Evolutionary conservation across 2,888 invertebrate genomes (phyloP), one percentile per base, ranked within the genome.

Genomic region (Gymnoscelis rufifasciata): DNA sequence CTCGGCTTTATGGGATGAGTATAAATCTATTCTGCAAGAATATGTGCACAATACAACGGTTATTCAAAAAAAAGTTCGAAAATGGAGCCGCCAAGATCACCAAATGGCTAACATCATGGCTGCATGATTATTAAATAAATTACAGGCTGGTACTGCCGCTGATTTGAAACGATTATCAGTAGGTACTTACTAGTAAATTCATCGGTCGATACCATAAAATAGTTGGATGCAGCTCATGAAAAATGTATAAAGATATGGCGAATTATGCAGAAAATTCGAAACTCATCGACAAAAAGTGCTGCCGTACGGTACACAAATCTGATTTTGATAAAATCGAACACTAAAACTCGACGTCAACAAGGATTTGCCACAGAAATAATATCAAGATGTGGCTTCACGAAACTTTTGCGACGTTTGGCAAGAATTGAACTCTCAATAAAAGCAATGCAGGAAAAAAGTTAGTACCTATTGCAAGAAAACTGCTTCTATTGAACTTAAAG

Each of bases 221-320:
- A 84, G 76, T 60, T 91, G 1, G 68, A 80, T 52, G 60, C 60
- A 2, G 74, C 87, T 0, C 60, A 68, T 24, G 70, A 73, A 43
- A 90, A 89, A 63, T 90, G 89, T 3, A 84, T 89, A 47, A 84
- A 83, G 58, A 84, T 91, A 38, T 60, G 90, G 35, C 82, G 86
- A 14, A 60, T 73, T 88, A n/a, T 91, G 91, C 53, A 71, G 88
- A 27, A 90, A 90, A 66, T 88, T 84, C 59, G 90, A 91, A 72
- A 90, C 89, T 0, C 83, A 83, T 51, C 72, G 80, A 8, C 90
- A 91, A 68, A 89, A 88, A 60, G 73, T 89, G 11, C 51, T 87
- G 33, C 87, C 86, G 1, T 89, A 68, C 49, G 83, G 78, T 48
- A 43, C 10, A 38, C 56, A 36, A n/a, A n/a, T 80, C 80, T 15